phyloP scores from a whole-genome alignment of 2,888 invertebrate species.

The Caenorhabditis becei region DNA sequence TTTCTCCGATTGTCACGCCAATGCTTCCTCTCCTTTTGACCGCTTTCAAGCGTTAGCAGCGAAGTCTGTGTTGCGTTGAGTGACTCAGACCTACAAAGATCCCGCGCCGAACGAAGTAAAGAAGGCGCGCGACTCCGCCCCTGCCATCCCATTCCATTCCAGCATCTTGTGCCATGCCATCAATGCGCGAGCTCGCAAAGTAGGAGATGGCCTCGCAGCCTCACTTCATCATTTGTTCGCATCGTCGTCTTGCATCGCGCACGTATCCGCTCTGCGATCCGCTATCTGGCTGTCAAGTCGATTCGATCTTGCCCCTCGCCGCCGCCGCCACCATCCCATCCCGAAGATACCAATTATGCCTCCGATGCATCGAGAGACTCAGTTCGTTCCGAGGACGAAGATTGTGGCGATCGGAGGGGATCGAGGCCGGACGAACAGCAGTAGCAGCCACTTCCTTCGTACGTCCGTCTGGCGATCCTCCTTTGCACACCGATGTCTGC shows the following conservation, averaged over 20 bases:
- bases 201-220: background rate
- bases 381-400: background rate
- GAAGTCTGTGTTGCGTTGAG: background rate
- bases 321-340: background rate
- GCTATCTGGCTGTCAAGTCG: slow-evolving; percentile 40
- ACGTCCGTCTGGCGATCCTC: slow-evolving; percentile 29
- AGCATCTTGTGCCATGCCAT: background rate
- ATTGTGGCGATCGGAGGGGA: slow-evolving; percentile 20
- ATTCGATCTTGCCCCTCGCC: slow-evolving; percentile 32
- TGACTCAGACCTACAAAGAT: slow-evolving; percentile 6
- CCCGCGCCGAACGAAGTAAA: background rate
- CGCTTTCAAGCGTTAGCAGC: too few species aligned
- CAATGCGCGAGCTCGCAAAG: slow-evolving; percentile 11
- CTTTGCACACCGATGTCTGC: slow-evolving; percentile 41
- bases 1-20: background rate
- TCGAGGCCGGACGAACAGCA: slow-evolving; percentile 2
- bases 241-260: background rate
- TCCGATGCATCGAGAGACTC: background rate
- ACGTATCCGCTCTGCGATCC: slow-evolving; percentile 28
- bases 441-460: slow-evolving; percentile 6
- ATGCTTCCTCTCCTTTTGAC: too few species aligned
- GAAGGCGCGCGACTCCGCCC: background rate
- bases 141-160: slow-evolving; percentile 20
- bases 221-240: slow-evolving; percentile 6
- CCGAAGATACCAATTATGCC: slow-evolving; percentile 36